Evolutionary conservation across 2,888 invertebrate genomes (phyloP).

Genomic region (Tortrix viridana): DNA sequence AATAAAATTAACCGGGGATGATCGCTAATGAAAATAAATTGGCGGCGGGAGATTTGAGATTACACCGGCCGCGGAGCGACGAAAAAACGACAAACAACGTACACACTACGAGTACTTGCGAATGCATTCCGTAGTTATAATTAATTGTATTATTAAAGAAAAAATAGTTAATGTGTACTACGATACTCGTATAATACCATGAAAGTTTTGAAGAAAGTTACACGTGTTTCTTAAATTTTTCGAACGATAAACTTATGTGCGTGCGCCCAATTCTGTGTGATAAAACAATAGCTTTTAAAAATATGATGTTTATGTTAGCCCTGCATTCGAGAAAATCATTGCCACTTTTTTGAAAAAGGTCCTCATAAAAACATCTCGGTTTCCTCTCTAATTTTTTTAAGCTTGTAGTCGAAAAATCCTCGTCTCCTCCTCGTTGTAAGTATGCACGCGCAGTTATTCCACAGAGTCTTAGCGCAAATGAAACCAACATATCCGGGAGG

Average conservation of each 20-base stretch:
- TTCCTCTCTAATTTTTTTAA: neutral
- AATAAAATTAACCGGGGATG: conserved; percentile 87
- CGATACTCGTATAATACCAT: neutral
- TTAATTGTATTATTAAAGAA: neutral
- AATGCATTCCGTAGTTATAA: neutral
- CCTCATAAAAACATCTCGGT: too few relatives aligned
- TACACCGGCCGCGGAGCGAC: conserved; percentile 72
- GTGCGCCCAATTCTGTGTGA: too few relatives aligned
- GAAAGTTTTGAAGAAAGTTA: neutral
- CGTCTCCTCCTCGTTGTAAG: conserved; percentile 37
- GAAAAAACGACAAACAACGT: conserved; percentile 58
- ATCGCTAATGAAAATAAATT: conserved; percentile 88
- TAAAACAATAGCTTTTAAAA: too few relatives aligned
- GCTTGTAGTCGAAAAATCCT: neutral
- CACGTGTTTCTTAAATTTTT: neutral
- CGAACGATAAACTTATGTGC: too few relatives aligned
- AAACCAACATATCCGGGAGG: conserved; percentile 64
- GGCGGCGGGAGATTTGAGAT: conserved; percentile 84
- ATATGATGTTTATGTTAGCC: too few relatives aligned
- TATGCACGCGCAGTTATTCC: conserved; percentile 59
- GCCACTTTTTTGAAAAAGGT: too few relatives aligned
- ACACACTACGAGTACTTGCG: conserved; percentile 52
- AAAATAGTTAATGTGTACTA: neutral
- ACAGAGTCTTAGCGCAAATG: conserved; percentile 57
- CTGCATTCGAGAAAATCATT: too few relatives aligned